Base-by-base conservation (phyloP, 2,888 invertebrate species). In the Acholoe squamosa region DNA sequence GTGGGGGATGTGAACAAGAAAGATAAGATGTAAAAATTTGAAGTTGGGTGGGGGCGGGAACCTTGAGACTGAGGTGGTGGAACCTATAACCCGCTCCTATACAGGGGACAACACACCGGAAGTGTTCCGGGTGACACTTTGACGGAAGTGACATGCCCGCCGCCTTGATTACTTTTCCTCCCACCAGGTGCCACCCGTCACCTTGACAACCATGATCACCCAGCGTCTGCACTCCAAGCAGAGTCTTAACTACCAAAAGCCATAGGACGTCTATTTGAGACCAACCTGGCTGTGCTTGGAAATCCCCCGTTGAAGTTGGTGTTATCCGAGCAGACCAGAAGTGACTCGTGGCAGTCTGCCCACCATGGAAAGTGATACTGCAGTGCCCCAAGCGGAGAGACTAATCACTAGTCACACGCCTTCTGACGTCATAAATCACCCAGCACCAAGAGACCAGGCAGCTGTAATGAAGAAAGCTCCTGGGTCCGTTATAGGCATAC, bases 381-480 rank as follows among this genome's bases (percentile, higher is more conserved):
- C 61, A 61, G n/a, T 19, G 61, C 61, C 61, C 61, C 61, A 61
- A 71, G 71, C 71, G 25, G 71, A 16, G 3, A 71, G 71, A 71
- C 71, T 71, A 71, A 71, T 71, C 71, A 71, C 31, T 61, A 61
- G 61, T 61, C 61, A 61, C 71, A 28, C 71, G 31, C 28, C 71
- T 71, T 25, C 61, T 71, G 71, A 71, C 71, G 71, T 71, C 71
- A 71, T 71, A 71, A 71, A 71, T 71, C 71, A 71, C 12, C 3
- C 71, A 61, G 61, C n/a, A 3, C 61, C 61, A n/a, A 61, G n/a
- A 61, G 61, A n/a, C 22, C 19, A 61, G 61, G 61, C 61, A 61
- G 61, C 61, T 61, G 19, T 61, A 61, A 61, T 61, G n/a, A 61
- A 61, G 61, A 61, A 61, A 61, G 61, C 61, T n/a, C 12, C 19